A percentile compares a stretch with the other conserved stretches of the same genome.
These are phyloP conservation scores for Pyrocoelia pectoralis DNA, from an alignment of 2,888 invertebrate genomes.

Conservation along the genomic window DNA sequence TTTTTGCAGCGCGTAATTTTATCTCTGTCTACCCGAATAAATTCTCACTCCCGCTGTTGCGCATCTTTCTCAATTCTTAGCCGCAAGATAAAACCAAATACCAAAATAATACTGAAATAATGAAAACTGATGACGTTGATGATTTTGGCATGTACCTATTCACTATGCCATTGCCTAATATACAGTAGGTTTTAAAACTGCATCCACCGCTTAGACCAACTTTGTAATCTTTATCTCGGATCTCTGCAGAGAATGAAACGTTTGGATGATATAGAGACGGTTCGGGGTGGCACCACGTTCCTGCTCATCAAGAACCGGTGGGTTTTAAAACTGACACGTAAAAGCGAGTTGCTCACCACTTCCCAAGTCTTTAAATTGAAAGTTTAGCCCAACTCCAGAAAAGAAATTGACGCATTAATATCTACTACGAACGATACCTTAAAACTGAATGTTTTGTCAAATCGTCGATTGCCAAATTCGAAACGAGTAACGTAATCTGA, in stretches of 20 bases:
- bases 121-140: slow-evolving; percentile 1
- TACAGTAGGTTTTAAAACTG: slow-evolving; percentile 39
- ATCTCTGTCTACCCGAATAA: no score
- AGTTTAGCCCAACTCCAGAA: no score
- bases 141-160: not conserved
- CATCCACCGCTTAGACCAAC: slow-evolving; percentile 55
- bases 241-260: slow-evolving; percentile 65
- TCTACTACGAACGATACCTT: no score
- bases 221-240: slow-evolving; percentile 67
- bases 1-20: no score
- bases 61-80: no score
- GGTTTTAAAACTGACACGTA: slow-evolving; percentile 14
- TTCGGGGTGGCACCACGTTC: slow-evolving; percentile 64
- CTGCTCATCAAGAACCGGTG: slow-evolving; percentile 66
- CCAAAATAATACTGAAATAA: slow-evolving; percentile 25
- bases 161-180: slow-evolving; percentile 3
- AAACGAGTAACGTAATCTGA: no score
- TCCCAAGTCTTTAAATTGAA: not conserved
- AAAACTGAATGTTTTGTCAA: no score
- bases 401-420: no score
- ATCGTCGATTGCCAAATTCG: no score
- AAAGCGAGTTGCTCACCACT: slow-evolving; percentile 1
- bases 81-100: not conserved
- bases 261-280: slow-evolving; percentile 63
- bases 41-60: no score